phyloP scores from a whole-genome alignment of 2,888 invertebrate genomes.

The Euproctis similis region DNA sequence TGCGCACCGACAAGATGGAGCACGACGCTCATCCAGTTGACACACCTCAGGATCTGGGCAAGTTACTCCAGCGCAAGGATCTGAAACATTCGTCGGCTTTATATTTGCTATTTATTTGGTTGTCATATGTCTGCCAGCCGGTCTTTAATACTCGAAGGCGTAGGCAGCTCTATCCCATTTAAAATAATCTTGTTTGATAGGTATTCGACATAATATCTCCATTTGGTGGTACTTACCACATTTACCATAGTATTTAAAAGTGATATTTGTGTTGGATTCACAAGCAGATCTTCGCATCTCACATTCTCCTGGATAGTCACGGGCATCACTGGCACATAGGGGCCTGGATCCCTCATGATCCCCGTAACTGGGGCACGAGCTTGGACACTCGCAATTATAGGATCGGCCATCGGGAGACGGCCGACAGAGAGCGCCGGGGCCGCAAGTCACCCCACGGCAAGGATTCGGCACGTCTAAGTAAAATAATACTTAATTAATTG shows the following conservation, averaged over 20 bases:
- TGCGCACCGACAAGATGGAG: slow-evolving; percentile 88
- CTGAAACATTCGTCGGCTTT: slow-evolving; percentile 69
- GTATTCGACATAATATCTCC: no score
- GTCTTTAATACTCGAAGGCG: no score
- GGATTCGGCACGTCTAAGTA: slow-evolving; percentile 78
- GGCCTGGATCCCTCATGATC: slow-evolving; percentile 87
- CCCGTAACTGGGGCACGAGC: slow-evolving; percentile 87
- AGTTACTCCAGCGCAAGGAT: slow-evolving; percentile 87
- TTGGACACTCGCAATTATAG: slow-evolving; percentile 85
- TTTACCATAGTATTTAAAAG: slow-evolving; percentile 88
- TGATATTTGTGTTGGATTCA: slow-evolving; percentile 82
- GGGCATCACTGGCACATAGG: slow-evolving; percentile 89
- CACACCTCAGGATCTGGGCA: slow-evolving; percentile 90
- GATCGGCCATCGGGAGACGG: slow-evolving; percentile 80
- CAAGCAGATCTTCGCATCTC: slow-evolving; percentile 88
- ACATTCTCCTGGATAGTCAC: slow-evolving; percentile 90
- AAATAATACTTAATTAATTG: no score
- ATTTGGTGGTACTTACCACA: slow-evolving; percentile 84
- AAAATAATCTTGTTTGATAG: no score
- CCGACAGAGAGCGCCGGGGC: slow-evolving; percentile 85
- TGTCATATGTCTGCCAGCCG: no score
- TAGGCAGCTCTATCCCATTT: no score
- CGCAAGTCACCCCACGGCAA: slow-evolving; percentile 86
- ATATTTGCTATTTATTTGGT: no score
- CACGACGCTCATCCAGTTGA: slow-evolving; percentile 85